phyloP scores from a whole-genome alignment of 1,140 invertebrate species.

The Neodiprion fabricii region DNA sequence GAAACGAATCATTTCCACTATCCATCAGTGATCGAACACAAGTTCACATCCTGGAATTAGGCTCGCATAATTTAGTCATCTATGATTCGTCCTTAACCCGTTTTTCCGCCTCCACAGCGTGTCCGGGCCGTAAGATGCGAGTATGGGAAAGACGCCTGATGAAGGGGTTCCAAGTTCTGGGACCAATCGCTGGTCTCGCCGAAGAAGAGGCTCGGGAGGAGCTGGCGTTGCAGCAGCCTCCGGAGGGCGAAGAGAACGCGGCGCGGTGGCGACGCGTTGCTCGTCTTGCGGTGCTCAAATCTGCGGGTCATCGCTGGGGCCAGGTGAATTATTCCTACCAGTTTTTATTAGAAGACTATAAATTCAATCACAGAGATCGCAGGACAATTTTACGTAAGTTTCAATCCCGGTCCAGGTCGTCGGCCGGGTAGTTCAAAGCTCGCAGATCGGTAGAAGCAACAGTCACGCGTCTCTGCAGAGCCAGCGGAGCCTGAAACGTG shows the following conservation, averaged over 20 bases:
- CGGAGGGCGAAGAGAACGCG: conserved; percentile 68
- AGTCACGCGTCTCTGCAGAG: conserved; percentile 72
- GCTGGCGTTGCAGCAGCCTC: conserved; percentile 46
- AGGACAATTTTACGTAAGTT: conserved; percentile 16
- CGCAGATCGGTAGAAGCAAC: conserved; percentile 78
- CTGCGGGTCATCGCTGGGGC: conserved; percentile 73
- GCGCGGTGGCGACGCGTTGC: conserved; percentile 77
- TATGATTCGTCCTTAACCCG: no score
- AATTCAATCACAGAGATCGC: conserved; percentile 16
- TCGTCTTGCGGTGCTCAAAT: conserved; percentile 71
- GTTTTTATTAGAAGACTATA: conserved; percentile 19
- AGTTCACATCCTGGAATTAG: no score
- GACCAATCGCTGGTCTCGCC: conserved; percentile 62
- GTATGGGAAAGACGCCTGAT: conserved; percentile 83
- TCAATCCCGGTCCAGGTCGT: conserved; percentile 34
- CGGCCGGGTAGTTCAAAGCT: conserved; percentile 59
- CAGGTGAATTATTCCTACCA: conserved; percentile 57
- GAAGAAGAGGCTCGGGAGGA: conserved; percentile 62
- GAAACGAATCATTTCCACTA: no score
- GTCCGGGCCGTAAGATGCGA: conserved; percentile 76
- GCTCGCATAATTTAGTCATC: no score
- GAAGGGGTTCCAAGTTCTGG: conserved; percentile 84
- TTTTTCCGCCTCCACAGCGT: conserved; percentile 54
- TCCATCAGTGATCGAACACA: no score
- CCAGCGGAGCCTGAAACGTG: conserved; percentile 75